Evolutionary conservation across 1,140 invertebrate species (phyloP).

Genomic region (Bathynomus jamesi): DNA sequence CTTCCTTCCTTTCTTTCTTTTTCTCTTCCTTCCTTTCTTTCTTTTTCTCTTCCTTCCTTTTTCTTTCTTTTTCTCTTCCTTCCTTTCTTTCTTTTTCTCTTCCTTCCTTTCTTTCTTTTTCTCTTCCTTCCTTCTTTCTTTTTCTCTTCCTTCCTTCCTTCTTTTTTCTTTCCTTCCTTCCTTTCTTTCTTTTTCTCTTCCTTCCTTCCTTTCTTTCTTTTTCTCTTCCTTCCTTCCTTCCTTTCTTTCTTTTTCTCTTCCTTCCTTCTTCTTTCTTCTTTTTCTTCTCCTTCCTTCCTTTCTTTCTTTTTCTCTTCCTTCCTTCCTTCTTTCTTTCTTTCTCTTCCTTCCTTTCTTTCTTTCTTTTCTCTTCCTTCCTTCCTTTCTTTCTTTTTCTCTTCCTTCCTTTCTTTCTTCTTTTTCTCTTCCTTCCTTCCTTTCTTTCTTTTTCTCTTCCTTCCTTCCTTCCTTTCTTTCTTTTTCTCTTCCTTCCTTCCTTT

Average conservation of each 20-base stretch:
- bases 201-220: background rate
- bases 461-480: background rate
- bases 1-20: constrained; percentile 1
- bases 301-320: background rate
- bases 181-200: background rate
- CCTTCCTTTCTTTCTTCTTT: background rate
- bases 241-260: background rate
- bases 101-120: background rate
- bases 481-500: background rate
- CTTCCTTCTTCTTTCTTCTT: too few species aligned
- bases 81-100: constrained; percentile 1
- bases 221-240: background rate
- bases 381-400: background rate
- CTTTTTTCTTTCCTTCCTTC: background rate
- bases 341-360: too few species aligned
- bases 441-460: background rate
- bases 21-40: constrained; percentile 9
- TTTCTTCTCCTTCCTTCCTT: too few species aligned
- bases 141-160: background rate
- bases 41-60: constrained; percentile 4
- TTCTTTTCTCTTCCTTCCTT: background rate
- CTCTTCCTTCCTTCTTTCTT: background rate
- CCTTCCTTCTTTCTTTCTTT: too few species aligned
- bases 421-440: background rate
- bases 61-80: constrained; percentile 7